Evolutionary conservation across 2,113 vertebrate genomes (phyloP).

Genomic region (Vulpes lagopus): DNA sequence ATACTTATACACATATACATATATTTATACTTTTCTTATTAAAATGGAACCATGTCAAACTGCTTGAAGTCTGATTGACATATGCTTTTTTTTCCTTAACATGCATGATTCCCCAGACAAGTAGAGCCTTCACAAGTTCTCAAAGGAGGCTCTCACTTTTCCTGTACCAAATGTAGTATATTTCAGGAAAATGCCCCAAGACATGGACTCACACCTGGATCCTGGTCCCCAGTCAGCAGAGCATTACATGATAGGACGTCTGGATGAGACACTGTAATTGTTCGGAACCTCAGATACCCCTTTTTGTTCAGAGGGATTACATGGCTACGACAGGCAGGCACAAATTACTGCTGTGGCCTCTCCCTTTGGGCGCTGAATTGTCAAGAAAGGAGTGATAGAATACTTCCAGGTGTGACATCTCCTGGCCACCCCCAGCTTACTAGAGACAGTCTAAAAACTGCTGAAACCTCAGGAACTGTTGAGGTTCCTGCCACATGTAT

Average conservation of each 20-base stretch:
- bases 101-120: not conserved
- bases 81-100: not conserved
- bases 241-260: not conserved
- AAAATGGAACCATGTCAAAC: not conserved
- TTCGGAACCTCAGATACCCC: not conserved
- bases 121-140: not conserved
- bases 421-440: constrained; percentile 76
- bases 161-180: not conserved
- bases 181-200: not conserved
- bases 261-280: not conserved
- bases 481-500: not conserved
- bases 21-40: not conserved
- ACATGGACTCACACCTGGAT: not conserved
- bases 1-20: not conserved
- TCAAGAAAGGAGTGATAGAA: not conserved
- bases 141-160: not conserved
- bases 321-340: too few species aligned
- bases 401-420: constrained; percentile 24
- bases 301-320: not conserved
- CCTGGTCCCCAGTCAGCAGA: not conserved
- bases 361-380: not conserved
- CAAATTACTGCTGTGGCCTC: not conserved
- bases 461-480: too few species aligned
- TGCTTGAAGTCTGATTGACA: not conserved
- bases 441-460: fast-evolving